Base-by-base conservation (phyloP, 2,888 invertebrate genomes). In the Tethea ocularis region DNA sequence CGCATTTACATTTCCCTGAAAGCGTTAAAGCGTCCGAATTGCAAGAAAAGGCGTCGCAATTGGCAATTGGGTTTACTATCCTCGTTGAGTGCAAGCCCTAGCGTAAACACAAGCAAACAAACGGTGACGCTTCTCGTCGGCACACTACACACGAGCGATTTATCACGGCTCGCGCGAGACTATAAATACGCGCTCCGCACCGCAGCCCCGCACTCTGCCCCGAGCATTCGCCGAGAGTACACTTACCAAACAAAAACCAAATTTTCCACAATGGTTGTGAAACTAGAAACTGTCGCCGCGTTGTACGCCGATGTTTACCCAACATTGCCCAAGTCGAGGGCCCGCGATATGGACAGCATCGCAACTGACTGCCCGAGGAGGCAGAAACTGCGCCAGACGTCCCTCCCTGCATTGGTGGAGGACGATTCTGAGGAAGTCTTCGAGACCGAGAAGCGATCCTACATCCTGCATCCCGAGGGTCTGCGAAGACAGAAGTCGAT, bases 401-500 rank as follows among this genome's bases (percentile, higher is more conserved):
- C 87, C 2, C 62, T 88, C 38, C 88, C 88, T 0, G 88, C 88
- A 24, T 73, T 88, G 33, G 85, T 88, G 2, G 88, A 88, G 62
- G 88, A 88, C 29, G 88, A 87, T 60, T 82, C 85, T 5, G 88
- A 87, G 53, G 87, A 87, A 51, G 74, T 81, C 41, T 87, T 84
- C 72, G 84, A 86, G 63, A 62, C 76, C 1, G 83, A 86, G 64
- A 80, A 80, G 66, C 80, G 79, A 57, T 83, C 86, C 51, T 89
- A 82, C 71, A 74, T 87, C 60, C 77, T 88, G 60, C 86, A 83
- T 56, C 80, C 84, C 0, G 88, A 91, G 60, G 83, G 81, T 13
- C 73, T 91, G 59, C 78, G 89, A 46, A 77, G 92, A n/a, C 92
- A 91, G 83, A 90, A 90, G 73, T 90, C 91, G 2, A 75, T 89